phyloP scores from a whole-genome alignment of 1,140 invertebrate genomes.

The Platyscapa corneri region DNA sequence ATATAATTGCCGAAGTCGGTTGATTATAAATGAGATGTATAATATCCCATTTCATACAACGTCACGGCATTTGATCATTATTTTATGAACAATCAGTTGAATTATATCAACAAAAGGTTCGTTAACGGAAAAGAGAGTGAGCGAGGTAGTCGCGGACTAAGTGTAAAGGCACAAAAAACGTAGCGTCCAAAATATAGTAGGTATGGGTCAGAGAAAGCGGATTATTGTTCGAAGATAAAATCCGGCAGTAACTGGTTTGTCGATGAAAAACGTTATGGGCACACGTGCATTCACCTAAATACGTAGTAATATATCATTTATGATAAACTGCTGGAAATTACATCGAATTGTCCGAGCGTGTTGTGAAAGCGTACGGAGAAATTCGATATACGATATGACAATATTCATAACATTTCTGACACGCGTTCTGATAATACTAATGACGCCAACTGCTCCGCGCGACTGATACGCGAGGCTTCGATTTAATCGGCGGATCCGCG shows the following conservation, averaged over 20 bases:
- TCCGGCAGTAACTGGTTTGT: not conserved
- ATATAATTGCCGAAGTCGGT: not conserved
- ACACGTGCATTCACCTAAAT: constrained; percentile 29
- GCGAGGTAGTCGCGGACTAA: not conserved
- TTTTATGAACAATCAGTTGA: not conserved
- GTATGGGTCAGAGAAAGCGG: constrained; percentile 9
- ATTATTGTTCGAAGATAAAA: constrained; percentile 47
- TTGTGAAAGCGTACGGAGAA: not conserved
- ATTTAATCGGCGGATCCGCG: constrained; percentile 19
- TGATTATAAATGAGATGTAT: not conserved
- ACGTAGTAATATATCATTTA: constrained; percentile 47
- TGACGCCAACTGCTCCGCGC: not conserved
- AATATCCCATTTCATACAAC: not conserved
- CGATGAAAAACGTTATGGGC: constrained; percentile 25
- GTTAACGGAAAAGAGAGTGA: not conserved
- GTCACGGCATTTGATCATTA: not conserved
- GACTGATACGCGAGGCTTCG: constrained; percentile 7
- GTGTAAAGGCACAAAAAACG: not conserved
- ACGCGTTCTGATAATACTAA: constrained; percentile 43
- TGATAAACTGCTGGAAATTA: constrained; percentile 50
- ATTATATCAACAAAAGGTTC: not conserved
- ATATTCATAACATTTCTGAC: constrained; percentile 48
- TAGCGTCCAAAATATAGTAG: not conserved
- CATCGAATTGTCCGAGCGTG: constrained; percentile 14
- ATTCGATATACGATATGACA: constrained; percentile 40